phyloP scores from a whole-genome alignment of 1,140 invertebrate genomes.

The Calephelis nemesis region DNA sequence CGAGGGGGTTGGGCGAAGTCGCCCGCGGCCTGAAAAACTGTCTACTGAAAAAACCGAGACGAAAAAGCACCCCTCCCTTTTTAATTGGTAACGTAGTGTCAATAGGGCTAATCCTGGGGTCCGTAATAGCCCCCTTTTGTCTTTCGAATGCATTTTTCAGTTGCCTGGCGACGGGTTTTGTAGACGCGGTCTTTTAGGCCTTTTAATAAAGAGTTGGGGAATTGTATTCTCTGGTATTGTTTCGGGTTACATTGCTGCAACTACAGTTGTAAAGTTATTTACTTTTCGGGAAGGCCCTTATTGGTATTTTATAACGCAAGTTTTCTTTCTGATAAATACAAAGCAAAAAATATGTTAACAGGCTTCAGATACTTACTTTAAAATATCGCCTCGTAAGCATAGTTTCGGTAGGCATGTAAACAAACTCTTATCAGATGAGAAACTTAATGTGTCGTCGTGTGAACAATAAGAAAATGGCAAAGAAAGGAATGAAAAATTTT shows the following conservation, averaged over 20 bases:
- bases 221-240: slow-evolving; percentile 15
- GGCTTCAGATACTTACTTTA: too few relatives aligned
- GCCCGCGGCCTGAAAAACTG: slow-evolving; percentile 74
- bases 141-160: slow-evolving; percentile 72
- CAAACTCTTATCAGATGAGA: too few relatives aligned
- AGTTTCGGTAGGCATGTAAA: too few relatives aligned
- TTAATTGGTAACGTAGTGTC: slow-evolving; percentile 79
- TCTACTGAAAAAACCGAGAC: slow-evolving; percentile 78
- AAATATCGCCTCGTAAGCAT: too few relatives aligned
- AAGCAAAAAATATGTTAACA: too few relatives aligned
- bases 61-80: slow-evolving; percentile 77
- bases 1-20: slow-evolving; percentile 44
- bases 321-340: too few relatives aligned
- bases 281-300: background rate
- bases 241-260: background rate
- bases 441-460: too few relatives aligned
- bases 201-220: slow-evolving; percentile 40
- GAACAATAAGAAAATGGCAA: too few relatives aligned
- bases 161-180: slow-evolving; percentile 57
- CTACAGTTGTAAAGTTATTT: background rate
- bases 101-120: slow-evolving; percentile 75
- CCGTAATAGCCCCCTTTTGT: slow-evolving; percentile 74
- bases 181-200: slow-evolving; percentile 45
- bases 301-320: too few relatives aligned
- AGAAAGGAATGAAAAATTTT: too few relatives aligned